Evolutionary conservation across 2,888 invertebrate genomes (phyloP), one percentile per base, ranked within the genome.

Genomic region (Synanthedon myopaeformis): DNA sequence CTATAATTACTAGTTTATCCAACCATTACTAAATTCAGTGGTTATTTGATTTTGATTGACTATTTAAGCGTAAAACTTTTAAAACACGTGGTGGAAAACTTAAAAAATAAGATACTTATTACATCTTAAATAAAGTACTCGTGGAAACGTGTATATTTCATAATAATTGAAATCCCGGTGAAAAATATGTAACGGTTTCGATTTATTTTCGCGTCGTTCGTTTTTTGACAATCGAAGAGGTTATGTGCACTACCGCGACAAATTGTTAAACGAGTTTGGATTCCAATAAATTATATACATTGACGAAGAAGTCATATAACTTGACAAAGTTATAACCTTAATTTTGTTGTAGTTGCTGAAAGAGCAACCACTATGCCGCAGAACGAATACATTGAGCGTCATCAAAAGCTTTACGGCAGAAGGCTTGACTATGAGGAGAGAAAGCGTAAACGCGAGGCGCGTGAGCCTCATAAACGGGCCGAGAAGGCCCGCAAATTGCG

Each of bases 331-430:
- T 10, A 35, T 35, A 35, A 35, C 35, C 23, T 35, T 69, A 67
- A 74, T 84, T 85, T 87, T 87, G 86, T 87, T 86, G 82, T 87
- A 87, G 85, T 86, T 82, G 83, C 83, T 83, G 87, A 76, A 69
- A 77, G 80, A 86, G 80, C 85, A 84, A 80, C 82, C 84, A 89
- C 75, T 82, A 97, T 97, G 98, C 98, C 98, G 76, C 99, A 99
- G 90, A 99, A 99, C 92, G 99, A 99, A 87, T 97, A 99, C 81
- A 99, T 99, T 87, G 99, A 99, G 71, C 92, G 98, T 60, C 97
- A 98, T 82, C 93, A 95, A 74, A 99, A 99, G 82, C 91, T 99
- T 42, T 94, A 97, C 89, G 99, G 99, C 72, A 91, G 97, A 67
- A 92, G 99, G 59, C 91, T 99, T 58, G 99, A 99, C 89, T 96